Evolutionary conservation across 2,888 invertebrate genomes (phyloP), one percentile per base, ranked within the genome.

Genomic region (Mactromeris polynyma): DNA sequence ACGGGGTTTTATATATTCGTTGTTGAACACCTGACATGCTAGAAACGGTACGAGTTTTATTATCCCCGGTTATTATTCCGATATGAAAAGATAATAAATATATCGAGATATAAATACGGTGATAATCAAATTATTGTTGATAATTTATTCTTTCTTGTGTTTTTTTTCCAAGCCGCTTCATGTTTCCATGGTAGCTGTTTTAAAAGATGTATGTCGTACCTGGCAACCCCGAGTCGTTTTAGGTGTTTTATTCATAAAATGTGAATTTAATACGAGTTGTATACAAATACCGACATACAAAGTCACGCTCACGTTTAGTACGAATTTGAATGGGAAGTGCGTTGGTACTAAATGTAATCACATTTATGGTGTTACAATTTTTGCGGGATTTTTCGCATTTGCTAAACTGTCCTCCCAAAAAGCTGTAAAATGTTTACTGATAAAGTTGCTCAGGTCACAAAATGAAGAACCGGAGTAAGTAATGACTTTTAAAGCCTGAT

Each of bases 111-210:
- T 36, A 17, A 33, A 73, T 73, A 19, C 17, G 33, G 36, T 73
- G 54, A 84, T 84, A 84, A 84, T 84, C 77, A 84, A 84, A 78
- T 84, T 38, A 81, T 81, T 78, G 85, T 78, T 78, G 78, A 78
- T 85, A 88, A 82, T 85, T 85, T 79, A 88, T 85, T 88, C 73
- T 54, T 36, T 81, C 78, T 88, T 82, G 58, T 81, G 58, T 85
- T 81, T 40, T 84, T 85, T 81, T 88, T 85, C 51, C 82, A 78
- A 46, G 73, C 26, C 54, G 82, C 51, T 81, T 87, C 86, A 42
- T 36, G 82, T 87, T 87, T 77, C 86, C 77, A 46, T 78, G 51
- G 51, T 84, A 54, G 38, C 78, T 77, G 51, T 73, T 84, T 83
- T 46, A 83, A 40, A 77, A 83, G 83, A 77, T 42, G 77, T 78